Percentiles rank a stretch among this genome's conserved stretches.
phyloP scores from a whole-genome alignment of 2,888 invertebrate genomes.

The Leucophenga montana region DNA sequence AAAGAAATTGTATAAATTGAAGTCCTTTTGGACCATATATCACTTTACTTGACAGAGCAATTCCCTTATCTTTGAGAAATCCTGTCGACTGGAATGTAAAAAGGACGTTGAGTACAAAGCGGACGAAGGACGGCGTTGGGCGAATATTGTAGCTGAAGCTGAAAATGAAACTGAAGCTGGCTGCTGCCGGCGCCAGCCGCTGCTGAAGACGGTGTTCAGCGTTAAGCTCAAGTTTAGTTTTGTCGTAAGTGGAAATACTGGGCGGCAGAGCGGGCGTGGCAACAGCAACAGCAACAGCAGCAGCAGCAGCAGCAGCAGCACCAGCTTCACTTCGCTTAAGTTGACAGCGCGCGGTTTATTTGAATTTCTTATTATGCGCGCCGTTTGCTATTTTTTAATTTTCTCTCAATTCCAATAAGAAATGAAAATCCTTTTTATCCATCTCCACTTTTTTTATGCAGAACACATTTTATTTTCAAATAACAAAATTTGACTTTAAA shows the following conservation, averaged over 20 bases:
- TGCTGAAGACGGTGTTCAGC: constrained; percentile 45
- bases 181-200: constrained; percentile 25
- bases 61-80: constrained; percentile 77
- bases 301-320: constrained; percentile 49
- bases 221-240: constrained; percentile 66
- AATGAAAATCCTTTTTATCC: constrained; percentile 53
- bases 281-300: constrained; percentile 23
- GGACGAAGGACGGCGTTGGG: constrained; percentile 33
- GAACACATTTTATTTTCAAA: neutral
- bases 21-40: constrained; percentile 79
- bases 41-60: constrained; percentile 80
- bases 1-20: constrained; percentile 73
- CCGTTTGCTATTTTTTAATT: constrained; percentile 39
- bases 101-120: constrained; percentile 56
- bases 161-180: constrained; percentile 59
- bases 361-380: constrained; percentile 66
- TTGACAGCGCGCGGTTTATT: constrained; percentile 69
- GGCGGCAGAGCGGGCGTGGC: constrained; percentile 14
- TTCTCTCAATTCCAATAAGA: constrained; percentile 47
- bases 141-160: constrained; percentile 45
- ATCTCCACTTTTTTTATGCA: constrained; percentile 9
- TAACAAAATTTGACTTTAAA: neutral
- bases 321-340: constrained; percentile 65
- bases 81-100: constrained; percentile 72
- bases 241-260: constrained; percentile 24